Evolutionary conservation across 2,888 invertebrate genomes (phyloP), one percentile per base, ranked within the genome.

Genomic region (Eustalomyia histrio): DNA sequence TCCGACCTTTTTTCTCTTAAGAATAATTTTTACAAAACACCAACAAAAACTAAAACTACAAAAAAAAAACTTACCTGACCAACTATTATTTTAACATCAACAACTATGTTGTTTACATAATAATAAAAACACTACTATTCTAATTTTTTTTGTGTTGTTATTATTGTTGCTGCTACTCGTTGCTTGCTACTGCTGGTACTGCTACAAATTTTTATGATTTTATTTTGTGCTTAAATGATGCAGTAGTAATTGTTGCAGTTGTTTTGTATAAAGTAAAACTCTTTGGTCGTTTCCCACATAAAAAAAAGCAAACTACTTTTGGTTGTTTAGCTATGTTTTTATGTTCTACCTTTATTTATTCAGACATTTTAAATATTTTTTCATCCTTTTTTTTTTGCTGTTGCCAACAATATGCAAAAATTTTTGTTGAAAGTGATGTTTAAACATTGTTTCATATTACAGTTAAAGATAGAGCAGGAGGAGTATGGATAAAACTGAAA

Each of bases 241-340:
- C 78, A 81, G 71, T 67, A 71, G 52, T 81, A 78, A 78, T 78
- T 78, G 78, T 78, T 81, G 78, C 81, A 81, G 78, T 78, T 78
- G 71, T 81, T 78, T 71, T 57, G 14, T 47, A 14, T n/a, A n/a
- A n/a, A 47, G 16, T 39, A 12, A 39, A 47, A 47, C 43, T 47
- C 43, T 47, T 14, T n/a, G 43, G 14, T 71, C 72, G 50, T 73
- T 73, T 16, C 5, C n/a, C 5, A 55, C 24, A 29, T 10, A 35
- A 17, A 29, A 29, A 24, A 29, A 29, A 53, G 16, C 3, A 14
- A 55, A 55, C 14, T 9, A 29, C 6, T 72, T 67, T 43, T 64
- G 35, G 14, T 55, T 33, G 39, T 39, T 39, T 14, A 39, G 39
- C 39, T 39, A 12, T 61, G 16, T 76, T 61, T 76, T 60, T 53